Evolutionary conservation across 1,140 invertebrate genomes (phyloP), one percentile per base, ranked within the genome.

Genomic region (Pentalonia nigronervosa): DNA sequence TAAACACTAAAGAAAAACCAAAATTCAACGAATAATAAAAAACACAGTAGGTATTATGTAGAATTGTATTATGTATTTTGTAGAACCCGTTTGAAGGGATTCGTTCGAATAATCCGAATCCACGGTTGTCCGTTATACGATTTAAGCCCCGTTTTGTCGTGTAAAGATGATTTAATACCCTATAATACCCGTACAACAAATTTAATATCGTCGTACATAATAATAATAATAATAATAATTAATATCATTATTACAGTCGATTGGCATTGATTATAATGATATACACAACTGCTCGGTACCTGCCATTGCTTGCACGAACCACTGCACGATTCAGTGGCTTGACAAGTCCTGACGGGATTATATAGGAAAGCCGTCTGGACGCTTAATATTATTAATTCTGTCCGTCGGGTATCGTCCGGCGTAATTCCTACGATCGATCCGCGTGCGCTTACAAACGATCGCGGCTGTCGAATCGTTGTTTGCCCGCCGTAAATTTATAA

Each of bases 131-230:
- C 56, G 56, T 30, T 30, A 60, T 25, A 76, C n/a, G n/a, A 76
- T 76, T 67, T 76, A 76, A 76, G 30, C 60, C n/a, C n/a, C 14
- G 30, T n/a, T 76, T 76, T 76, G 30, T 76, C 30, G 14, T n/a
- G 60, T 76, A 76, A 76, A 76, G 60, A n/a, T n/a, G 60, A 76
- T 67, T n/a, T 67, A 67, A 67, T 67, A n/a, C 60, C 60, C 60
- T 17, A 14, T n/a, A n/a, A 76, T 76, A 34, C 60, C n/a, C 60
- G 6, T n/a, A 76, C 60, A 17, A 17, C 17, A 76, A n/a, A 34
- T 67, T n/a, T n/a, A n/a, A n/a, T 76, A 20, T 76, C n/a, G 6
- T 76, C 8, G 56, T 41, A 9, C 8, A n/a, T n/a, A 67, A 67
- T n/a, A 67, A 76, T 53, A 53, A 53, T 53, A 21, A 7, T 53